Base-by-base conservation (phyloP, 2,797 vertebrate genomes). In the Carcharodon carcharias region DNA sequence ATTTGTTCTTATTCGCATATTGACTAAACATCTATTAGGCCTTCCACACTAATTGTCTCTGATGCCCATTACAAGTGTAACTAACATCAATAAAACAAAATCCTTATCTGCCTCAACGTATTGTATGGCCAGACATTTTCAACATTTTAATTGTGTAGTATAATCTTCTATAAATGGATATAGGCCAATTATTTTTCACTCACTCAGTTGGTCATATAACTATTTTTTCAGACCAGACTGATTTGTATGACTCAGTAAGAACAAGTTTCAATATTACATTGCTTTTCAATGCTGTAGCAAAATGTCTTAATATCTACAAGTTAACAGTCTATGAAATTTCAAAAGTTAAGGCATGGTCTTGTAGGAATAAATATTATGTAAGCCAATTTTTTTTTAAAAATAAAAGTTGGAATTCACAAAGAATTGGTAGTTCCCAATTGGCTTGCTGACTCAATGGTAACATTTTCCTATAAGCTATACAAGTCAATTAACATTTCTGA, bases 251-350 rank as follows among this genome's bases (percentile, higher is more conserved):
- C 94, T 95, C 54, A 45, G 45, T 35, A 35, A 58, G 12, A n/a
- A 58, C 28, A 58, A 21, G 50, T 54, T 95, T 58, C 50, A 71
- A 95, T 18, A 61, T 61, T 91, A 58, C 31, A 92, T 9, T 28
- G 94, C 50, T 73, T 95, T 71, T 95, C 28, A 31, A 77, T 50
- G 16, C 50, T n/a, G 12, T 31, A 77, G 56, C 45, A 56, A 95
- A 35, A 31, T 93, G 69, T 95, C 73, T 95, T 95, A 35, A n/a
- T 31, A 95, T 95, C 14, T 28, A 56, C 58, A 16, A 95, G n/a
- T 58, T n/a, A 58, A 45, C 40, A 95, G 28, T 56, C 16, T 45
- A 56, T 77, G 28, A 95, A 95, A 0, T 50, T 50, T 31, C 23
- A 71, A 95, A 95, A 35, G 16, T 14, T 8, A 35, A 18, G 50